phyloP scores from a whole-genome alignment of 2,797 vertebrate species.

The Fratercula arctica region DNA sequence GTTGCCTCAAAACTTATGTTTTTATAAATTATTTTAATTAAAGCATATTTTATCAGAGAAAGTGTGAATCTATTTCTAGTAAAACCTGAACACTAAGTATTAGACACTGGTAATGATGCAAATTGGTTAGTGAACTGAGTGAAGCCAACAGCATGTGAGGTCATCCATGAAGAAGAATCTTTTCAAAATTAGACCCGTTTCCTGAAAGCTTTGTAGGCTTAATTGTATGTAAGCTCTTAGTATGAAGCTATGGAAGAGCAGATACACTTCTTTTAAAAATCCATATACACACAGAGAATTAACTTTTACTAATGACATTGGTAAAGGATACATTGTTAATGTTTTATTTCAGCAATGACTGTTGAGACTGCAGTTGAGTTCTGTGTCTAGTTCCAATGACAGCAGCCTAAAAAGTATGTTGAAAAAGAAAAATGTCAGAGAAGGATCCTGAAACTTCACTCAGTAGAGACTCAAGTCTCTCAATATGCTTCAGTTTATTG shows the following conservation, averaged over 20 bases:
- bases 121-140: background rate
- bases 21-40: background rate
- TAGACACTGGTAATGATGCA: background rate
- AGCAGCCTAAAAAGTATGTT: background rate
- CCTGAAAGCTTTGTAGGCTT: background rate
- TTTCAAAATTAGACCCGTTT: background rate
- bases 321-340: background rate
- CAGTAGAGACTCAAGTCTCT: background rate
- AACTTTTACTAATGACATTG: background rate
- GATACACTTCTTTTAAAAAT: background rate
- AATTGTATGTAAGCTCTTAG: background rate
- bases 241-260: background rate
- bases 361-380: background rate
- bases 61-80: background rate
- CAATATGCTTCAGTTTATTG: background rate
- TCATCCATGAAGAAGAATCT: background rate
- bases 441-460: background rate
- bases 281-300: fast-evolving
- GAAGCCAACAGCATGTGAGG: background rate
- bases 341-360: background rate
- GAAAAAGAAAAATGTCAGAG: background rate
- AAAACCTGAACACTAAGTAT: background rate
- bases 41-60: background rate
- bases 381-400: background rate
- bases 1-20: background rate